Evolutionary conservation across 2,113 vertebrate genomes (phyloP).

Genomic region (Neogale vison): DNA sequence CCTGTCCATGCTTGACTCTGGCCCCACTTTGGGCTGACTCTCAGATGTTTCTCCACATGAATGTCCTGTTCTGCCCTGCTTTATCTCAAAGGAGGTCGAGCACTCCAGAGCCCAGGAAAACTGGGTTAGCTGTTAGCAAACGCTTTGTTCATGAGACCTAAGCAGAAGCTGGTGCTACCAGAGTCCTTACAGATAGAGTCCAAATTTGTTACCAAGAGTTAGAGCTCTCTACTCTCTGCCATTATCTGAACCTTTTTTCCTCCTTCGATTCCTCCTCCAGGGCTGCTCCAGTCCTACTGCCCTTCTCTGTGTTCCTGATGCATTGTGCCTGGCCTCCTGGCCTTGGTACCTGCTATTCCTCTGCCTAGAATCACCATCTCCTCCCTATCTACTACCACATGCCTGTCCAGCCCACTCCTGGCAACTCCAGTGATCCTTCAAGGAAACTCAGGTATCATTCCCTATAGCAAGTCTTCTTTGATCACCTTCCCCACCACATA

Average conservation of each 20-base stretch:
- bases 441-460: not conserved
- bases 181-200: not conserved
- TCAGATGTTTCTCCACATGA: not conserved
- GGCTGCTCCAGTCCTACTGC: not conserved
- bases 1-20: not conserved
- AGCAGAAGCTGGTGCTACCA: not conserved
- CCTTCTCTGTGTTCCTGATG: not conserved
- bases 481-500: not conserved
- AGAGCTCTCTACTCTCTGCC: not conserved
- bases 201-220: not conserved
- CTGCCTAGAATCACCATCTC: not conserved
- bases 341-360: not conserved
- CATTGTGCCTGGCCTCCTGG: not conserved
- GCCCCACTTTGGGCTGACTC: not conserved
- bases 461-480: not conserved
- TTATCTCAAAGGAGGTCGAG: not conserved
- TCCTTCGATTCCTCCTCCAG: not conserved
- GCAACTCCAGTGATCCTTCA: not conserved
- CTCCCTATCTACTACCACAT: not conserved
- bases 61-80: not conserved
- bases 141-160: not conserved
- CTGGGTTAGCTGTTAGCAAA: not conserved
- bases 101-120: not conserved
- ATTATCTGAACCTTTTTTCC: rapidly evolving
- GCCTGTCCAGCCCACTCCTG: not conserved